Evolutionary conservation across 2,888 invertebrate genomes (phyloP).

Genomic region (Odontocerum albicorne): DNA sequence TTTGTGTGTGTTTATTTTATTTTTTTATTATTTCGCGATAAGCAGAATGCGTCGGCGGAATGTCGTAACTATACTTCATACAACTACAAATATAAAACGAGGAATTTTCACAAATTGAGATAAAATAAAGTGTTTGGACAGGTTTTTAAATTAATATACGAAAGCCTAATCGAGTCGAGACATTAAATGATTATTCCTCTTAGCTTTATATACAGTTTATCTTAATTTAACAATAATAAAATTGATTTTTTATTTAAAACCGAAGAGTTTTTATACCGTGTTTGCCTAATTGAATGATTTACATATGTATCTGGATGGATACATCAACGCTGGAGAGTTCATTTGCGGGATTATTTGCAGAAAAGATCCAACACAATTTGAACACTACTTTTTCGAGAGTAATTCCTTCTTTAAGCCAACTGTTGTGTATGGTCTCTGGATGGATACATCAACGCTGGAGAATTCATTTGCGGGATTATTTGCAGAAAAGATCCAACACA

Average conservation of each 20-base stretch:
- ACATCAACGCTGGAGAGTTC: too few species aligned
- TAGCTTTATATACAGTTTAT: constrained; percentile 5
- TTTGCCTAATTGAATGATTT: constrained; percentile 16
- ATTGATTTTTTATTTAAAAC: constrained; percentile 14
- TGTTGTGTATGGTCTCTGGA: too few species aligned
- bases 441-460: too few species aligned
- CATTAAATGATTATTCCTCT: constrained; percentile 3
- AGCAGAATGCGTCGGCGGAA: constrained; percentile 13
- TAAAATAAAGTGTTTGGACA: constrained; percentile 10
- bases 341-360: too few species aligned
- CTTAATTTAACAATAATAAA: constrained; percentile 7
- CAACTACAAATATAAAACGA: neutral
- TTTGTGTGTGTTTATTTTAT: constrained; percentile 13
- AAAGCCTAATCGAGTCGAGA: constrained; percentile 1
- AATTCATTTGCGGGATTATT: too few species aligned
- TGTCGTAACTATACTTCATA: constrained; percentile 3
- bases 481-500: too few species aligned
- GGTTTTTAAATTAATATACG: constrained; percentile 12
- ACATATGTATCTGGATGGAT: constrained; percentile 3
- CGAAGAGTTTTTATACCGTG: neutral
- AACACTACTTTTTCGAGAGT: too few species aligned
- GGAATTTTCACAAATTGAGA: constrained; percentile 3
- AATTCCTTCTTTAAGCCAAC: too few species aligned
- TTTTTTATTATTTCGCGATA: constrained; percentile 7
- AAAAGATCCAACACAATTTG: too few species aligned